Evolutionary conservation across 2,888 invertebrate species (phyloP), one percentile per base, ranked within the genome.

Genomic region (Ophion ellenae): DNA sequence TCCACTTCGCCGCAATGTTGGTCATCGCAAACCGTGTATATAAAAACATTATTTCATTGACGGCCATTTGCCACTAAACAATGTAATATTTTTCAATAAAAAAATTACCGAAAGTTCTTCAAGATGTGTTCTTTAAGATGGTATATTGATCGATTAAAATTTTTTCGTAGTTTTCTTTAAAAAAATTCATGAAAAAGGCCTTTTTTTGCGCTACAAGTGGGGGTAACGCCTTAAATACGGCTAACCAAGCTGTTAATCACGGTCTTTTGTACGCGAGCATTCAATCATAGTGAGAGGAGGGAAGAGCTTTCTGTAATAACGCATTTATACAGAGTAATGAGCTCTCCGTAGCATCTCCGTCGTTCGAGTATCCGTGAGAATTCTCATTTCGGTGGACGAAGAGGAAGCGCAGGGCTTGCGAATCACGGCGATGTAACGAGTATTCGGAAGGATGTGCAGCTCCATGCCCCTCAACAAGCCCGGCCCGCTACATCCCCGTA

Each of bases 391-490:
- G 57, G 53, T 17, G 53, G 53, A 53, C 53, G 28, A 24, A 61
- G 73, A 20, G 40, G 45, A 40, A 24, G 59, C 17, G 75, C 64
- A 45, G 66, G 61, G 82, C n/a, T 79, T 66, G 59, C 57, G 24
- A 74, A 74, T 59, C 64, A 83, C 75, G 79, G 76, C 73, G 47
- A 73, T 80, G 83, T 86, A 83, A 86, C 80, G 61, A 67, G 76
- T 80, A 73, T 80, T 57, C 63, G 28, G 24, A 74, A 63, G 79
- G 70, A 75, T 75, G 45, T 69, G 66, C 59, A 57, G 75, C 53
- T 11, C 17, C 10, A 53, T 32, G 4, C 66, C 17, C 64, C 66
- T 36, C 20, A 11, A 14, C 61, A 45, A 59, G 14, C 32, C 36
- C 67, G 14, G 20, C 74, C 17, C 20, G 61, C 66, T n/a, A 64